Conservation (phyloP, 2,797 vertebrate species). For the Sus cebifrons region DNA sequence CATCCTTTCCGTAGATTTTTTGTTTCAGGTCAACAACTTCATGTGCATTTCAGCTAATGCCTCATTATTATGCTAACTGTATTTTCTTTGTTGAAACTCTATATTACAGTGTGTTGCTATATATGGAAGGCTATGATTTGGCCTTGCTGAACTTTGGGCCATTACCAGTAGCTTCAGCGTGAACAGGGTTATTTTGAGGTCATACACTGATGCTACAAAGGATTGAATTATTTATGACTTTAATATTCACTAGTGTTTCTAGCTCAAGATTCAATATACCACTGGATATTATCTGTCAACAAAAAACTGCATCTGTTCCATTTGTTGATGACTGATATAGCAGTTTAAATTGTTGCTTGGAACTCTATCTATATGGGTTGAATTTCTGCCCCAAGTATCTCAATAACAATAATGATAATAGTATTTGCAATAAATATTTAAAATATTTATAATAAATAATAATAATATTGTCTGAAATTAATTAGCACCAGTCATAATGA, state of each 20-base stretch:
- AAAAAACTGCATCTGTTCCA: conserved; percentile 83
- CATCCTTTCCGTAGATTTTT: conserved; percentile 79
- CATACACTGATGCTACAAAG: conserved; percentile 80
- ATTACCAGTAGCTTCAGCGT: conserved; percentile 82
- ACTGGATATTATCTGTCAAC: conserved; percentile 85
- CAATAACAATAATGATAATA: conserved; percentile 46
- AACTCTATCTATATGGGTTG: conserved; percentile 40
- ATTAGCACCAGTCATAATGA: conserved; percentile 50
- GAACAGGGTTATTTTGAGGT: conserved; percentile 85
- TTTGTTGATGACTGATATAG: conserved; percentile 80
- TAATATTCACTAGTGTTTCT: conserved; percentile 86
- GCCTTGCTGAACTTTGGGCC: conserved; percentile 81
- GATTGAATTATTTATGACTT: conserved; percentile 88
- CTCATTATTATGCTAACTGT: conserved; percentile 86
- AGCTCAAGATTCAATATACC: conserved; percentile 82
- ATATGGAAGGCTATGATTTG: conserved; percentile 83
- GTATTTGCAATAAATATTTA: conserved; percentile 26
- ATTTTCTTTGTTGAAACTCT: conserved; percentile 85
- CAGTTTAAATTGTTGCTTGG: conserved; percentile 76
- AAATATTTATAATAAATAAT: conserved; percentile 40
- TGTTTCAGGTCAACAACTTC: conserved; percentile 86
- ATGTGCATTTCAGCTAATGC: conserved; percentile 82
- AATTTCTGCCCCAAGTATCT: conserved; percentile 66
- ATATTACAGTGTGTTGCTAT: conserved; percentile 81
- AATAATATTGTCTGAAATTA: conserved; percentile 30